Evolutionary conservation across 2,888 invertebrate genomes (phyloP), one percentile per base, ranked within the genome.

Genomic region (Lycophotia porphyrea): DNA sequence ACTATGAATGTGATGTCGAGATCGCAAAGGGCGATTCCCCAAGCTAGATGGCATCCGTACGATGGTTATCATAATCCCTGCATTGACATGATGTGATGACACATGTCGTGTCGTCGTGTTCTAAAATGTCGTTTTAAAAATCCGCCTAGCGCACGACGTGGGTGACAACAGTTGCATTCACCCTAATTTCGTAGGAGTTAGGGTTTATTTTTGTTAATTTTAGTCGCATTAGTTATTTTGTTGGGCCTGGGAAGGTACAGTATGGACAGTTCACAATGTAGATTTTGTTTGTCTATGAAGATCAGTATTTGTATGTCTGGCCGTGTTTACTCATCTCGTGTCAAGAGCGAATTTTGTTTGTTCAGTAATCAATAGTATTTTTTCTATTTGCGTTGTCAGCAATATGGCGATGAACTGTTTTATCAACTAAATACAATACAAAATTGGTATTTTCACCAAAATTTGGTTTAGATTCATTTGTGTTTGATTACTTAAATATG

Each of bases 41-140:
- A 92, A 86, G 92, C 92, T 95, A 94, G 95, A 95, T 95, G 95
- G 92, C 95, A 95, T 95, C 93, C 94, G 94, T 93, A 93, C 95
- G 96, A 96, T 96, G 93, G 96, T 96, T 96, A 96, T 96, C 96
- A 96, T 96, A 96, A 96, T 96, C 96, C 96, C 94, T 93, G 94
- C 96, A 96, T 96, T 96, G 96, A 96, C 95, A 93, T 95, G 94
- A 96, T 96, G 96, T 96, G 96, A 96, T 95, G 96, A 96, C 96
- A 96, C 96, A 96, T 96, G 96, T 96, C 96, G 95, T 93, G 94
- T 89, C 90, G 92, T 94, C 94, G 94, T 93, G 94, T 93, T 94
- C 92, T 93, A 95, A 94, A 96, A 95, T 94, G 94, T 94, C 92
- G 91, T 91, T 94, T 93, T 93, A 93, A 95, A 94, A 95, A 92